Percentiles rank a stretch among this genome's conserved stretches.
These are phyloP conservation scores for Amphipoea lucens DNA, from an alignment of 2,888 invertebrate genomes.

Conservation along the genomic window DNA sequence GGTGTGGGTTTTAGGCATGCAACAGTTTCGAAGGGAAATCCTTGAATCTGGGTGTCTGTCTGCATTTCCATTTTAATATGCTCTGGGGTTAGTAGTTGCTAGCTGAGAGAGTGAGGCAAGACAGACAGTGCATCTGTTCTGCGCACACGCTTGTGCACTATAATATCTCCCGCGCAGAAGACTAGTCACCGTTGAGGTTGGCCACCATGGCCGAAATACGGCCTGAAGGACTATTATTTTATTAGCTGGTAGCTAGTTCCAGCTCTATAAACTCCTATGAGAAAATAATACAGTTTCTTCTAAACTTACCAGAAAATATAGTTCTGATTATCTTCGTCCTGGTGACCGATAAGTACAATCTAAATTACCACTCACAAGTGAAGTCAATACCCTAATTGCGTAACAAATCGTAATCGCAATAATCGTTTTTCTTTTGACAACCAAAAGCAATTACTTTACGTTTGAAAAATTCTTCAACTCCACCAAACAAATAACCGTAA, in stretches of 20 bases:
- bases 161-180: too few relatives aligned
- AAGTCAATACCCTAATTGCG: neutral
- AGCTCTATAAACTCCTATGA: neutral
- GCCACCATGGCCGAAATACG: too few relatives aligned
- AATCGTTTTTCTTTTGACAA: neutral
- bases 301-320: constrained; percentile 17
- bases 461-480: neutral
- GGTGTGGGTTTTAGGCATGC: neutral
- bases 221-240: too few relatives aligned
- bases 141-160: too few relatives aligned
- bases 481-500: neutral
- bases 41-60: neutral
- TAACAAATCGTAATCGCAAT: neutral
- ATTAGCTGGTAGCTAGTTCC: too few relatives aligned
- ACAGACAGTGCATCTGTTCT: too few relatives aligned
- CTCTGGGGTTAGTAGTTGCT: neutral
- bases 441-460: neutral
- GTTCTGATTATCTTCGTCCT: neutral
- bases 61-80: neutral
- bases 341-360: constrained; percentile 12
- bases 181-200: too few relatives aligned
- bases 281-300: neutral
- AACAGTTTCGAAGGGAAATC: neutral
- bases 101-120: too few relatives aligned
- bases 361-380: neutral